Evolutionary conservation across 2,113 vertebrate species (phyloP).

Genomic region (Lucifuga dentata): DNA sequence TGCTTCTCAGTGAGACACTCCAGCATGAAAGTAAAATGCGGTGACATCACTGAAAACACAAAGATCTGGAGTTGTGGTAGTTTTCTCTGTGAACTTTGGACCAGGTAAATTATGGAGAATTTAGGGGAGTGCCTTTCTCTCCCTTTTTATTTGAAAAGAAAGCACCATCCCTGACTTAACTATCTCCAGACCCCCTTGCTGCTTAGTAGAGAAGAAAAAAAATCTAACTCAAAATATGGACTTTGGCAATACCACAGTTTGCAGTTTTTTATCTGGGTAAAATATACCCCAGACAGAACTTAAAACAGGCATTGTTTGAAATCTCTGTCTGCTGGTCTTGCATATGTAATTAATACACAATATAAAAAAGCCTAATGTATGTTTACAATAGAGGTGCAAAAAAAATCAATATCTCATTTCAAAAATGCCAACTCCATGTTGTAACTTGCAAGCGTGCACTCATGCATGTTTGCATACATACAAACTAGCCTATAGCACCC

Average conservation of each 20-base stretch:
- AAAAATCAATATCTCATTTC: too few species aligned
- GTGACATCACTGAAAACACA: conserved; percentile 48
- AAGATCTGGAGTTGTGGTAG: conserved; percentile 40
- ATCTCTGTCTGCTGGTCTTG: not conserved
- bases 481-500: conserved; percentile 3
- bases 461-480: conserved; percentile 5
- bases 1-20: conserved; percentile 16
- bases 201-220: conserved; percentile 2
- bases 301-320: not conserved
- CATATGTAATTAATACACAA: not conserved
- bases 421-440: conserved; percentile 10
- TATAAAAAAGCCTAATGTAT: too few species aligned
- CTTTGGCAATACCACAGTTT: conserved; percentile 1
- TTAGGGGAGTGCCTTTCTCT: not conserved
- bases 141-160: conserved; percentile 30
- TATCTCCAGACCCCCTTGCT: conserved; percentile 49
- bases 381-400: too few species aligned
- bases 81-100: conserved; percentile 60
- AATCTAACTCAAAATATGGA: conserved; percentile 24
- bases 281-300: not conserved
- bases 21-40: conserved; percentile 33
- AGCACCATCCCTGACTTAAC: conserved; percentile 42
- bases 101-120: conserved; percentile 66
- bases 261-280: conserved; percentile 20
- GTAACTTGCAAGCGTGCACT: conserved; percentile 17